A percentile compares a stretch with the other conserved stretches of the same genome.
Evolutionary conservation across 1,140 invertebrate species (phyloP).

Genomic region (Ditylenchus dipsaci): DNA sequence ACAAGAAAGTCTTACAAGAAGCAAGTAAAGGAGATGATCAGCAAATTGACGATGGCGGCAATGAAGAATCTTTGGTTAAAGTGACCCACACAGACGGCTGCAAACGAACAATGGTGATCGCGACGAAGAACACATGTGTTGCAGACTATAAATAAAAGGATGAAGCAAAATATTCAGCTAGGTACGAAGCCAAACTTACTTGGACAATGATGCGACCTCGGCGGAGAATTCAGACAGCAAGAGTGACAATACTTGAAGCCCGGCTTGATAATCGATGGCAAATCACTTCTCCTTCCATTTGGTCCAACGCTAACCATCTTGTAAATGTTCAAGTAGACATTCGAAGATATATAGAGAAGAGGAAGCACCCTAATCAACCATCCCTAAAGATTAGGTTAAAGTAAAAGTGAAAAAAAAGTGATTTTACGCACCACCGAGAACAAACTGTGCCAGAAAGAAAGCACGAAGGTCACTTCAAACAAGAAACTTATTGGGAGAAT

Average conservation of each 20-base stretch:
- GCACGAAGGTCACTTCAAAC: too few species aligned
- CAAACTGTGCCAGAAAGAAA: too few species aligned
- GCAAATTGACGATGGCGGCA: constrained; percentile 74
- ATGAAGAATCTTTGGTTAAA: constrained; percentile 81
- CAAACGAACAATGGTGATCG: too few species aligned
- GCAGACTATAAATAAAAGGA: constrained; percentile 64
- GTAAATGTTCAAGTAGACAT: constrained; percentile 49
- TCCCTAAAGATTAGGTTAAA: constrained; percentile 24
- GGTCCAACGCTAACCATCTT: constrained; percentile 44
- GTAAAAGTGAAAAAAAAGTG: constrained; percentile 1
- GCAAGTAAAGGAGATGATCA: too few species aligned
- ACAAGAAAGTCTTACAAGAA: too few species aligned
- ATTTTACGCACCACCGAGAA: too few species aligned
- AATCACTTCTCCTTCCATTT: constrained; percentile 37
- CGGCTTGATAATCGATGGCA: constrained; percentile 56
- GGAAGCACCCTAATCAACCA: constrained; percentile 45
- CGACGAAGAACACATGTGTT: constrained; percentile 77
- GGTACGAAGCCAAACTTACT: constrained; percentile 28
- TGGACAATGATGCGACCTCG: constrained; percentile 80
- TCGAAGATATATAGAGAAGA: constrained; percentile 29
- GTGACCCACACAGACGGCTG: too few species aligned
- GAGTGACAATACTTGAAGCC: too few species aligned
- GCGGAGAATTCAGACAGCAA: too few species aligned
- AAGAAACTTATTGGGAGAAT: constrained; percentile 47
- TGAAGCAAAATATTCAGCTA: too few species aligned